Conservation (phyloP, 1,140 invertebrate species). For the Glossosoma conforme region DNA sequence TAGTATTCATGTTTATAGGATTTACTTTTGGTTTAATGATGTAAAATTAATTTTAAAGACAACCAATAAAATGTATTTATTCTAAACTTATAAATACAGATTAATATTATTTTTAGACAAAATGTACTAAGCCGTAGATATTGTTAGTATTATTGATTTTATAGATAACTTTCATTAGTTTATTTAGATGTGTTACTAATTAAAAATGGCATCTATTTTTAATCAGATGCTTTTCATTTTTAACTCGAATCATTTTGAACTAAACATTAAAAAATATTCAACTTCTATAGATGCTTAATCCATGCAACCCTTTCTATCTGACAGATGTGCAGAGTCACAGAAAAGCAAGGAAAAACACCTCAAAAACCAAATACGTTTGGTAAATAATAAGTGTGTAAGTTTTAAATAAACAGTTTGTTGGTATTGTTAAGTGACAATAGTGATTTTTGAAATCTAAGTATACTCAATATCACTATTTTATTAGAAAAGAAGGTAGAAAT, state of each 20-base stretch:
- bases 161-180: not conserved
- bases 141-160: not conserved
- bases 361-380: slow-evolving; percentile 7
- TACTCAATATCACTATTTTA: not conserved
- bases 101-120: too few species aligned
- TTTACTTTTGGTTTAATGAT: too few species aligned
- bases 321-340: slow-evolving; percentile 15
- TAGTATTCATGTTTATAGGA: too few species aligned
- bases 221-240: not conserved
- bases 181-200: not conserved
- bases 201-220: not conserved
- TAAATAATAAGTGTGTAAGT: slow-evolving; percentile 16
- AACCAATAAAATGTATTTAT: too few species aligned
- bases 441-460: not conserved
- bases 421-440: not conserved
- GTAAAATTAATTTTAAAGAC: too few species aligned
- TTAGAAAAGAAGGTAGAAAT: slow-evolving; percentile 1
- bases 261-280: too few species aligned
- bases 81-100: too few species aligned
- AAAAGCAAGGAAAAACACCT: not conserved
- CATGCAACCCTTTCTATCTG: slow-evolving; percentile 10
- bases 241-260: slow-evolving; percentile 1
- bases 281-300: too few species aligned
- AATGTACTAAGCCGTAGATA: not conserved
- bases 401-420: not conserved